Base-by-base conservation (phyloP, 37 sponge, comb jelly and placozoan genomes). In the Ianthella basta region DNA sequence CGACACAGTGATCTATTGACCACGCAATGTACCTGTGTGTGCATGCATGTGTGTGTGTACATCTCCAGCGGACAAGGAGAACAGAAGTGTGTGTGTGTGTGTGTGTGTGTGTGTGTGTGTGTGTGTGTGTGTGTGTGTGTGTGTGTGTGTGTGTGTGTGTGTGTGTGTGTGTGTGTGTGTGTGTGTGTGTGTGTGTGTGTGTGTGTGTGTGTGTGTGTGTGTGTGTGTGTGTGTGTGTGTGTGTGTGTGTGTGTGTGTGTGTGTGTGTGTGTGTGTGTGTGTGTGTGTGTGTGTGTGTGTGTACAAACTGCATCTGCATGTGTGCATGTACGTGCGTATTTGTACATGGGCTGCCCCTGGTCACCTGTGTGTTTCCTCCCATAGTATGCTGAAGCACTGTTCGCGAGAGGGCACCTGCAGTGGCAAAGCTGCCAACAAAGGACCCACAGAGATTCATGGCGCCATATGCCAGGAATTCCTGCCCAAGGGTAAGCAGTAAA, bases 391-490 rank as follows among this genome's bases (percentile, higher is more conserved):
- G 92, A 0, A 95, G 86, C 12, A 86, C 86, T 14, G 96, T 83
- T 44, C 96, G 83, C 33, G 88, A 83, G 34, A 95, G 86, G 50
- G 88, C 83, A 56, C 94, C 96, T 24, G 91, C 86, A 29, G 93
- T 84, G 6, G 84, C 60, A 41, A 92, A 89, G 79, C 91, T 86
- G 33, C 91, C 83, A 57, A 90, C 84, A 73, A 95, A 90, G 14
- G 96, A 84, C 4, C 96, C 96, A 50, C 67, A 69, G 29, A 92
- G 21, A 67, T 95, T 95, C 88, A 88, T 90, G 12, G 82, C 27
- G 30, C 95, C 93, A 80, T 94, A 94, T 10, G 95, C 95, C n/a
- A 94, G 40, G 5, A 94, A 85, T 54, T 94, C 95, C 95, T 94
- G 66, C 14, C 29, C 29, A 56, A 15, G 18, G 83, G 8, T 10